Percentiles rank a stretch among this genome's conserved stretches.
These are phyloP conservation scores for Nerophis ophidion DNA, from an alignment of 2,113 vertebrate genomes.

Conservation along the genomic window DNA sequence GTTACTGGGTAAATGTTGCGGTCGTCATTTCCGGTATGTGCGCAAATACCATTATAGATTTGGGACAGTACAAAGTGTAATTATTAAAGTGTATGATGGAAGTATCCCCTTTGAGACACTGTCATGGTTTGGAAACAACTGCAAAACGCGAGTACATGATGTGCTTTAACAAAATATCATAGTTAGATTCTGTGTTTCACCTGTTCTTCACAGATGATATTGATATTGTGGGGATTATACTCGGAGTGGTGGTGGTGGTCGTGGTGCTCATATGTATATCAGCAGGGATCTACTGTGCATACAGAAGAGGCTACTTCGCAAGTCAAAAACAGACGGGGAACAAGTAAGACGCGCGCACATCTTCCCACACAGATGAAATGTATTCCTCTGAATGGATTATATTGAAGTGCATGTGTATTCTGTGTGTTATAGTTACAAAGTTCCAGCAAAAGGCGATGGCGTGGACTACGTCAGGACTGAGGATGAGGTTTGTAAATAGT, in stretches of 20 bases:
- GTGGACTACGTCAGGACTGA: conserved; percentile 93
- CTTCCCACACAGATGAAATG: not conserved
- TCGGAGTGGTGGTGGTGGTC: conserved; percentile 87
- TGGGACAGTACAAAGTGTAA: no score
- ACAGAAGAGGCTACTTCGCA: conserved; percentile 89
- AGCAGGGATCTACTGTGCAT: conserved; percentile 88
- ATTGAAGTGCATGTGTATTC: not conserved
- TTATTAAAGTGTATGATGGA: no score
- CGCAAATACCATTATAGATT: no score
- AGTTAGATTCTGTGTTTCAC: not conserved
- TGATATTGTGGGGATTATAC: conserved; percentile 81
- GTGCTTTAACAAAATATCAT: not conserved
- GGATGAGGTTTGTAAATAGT: conserved; percentile 80
- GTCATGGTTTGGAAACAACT: no score
- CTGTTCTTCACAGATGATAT: conserved; percentile 80
- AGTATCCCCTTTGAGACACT: no score
- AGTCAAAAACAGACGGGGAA: conserved; percentile 79
- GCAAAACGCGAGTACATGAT: not conserved
- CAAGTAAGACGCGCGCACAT: conserved; percentile 70
- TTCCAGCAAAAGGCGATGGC: conserved; percentile 83
- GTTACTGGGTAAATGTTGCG: no score
- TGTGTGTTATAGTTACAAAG: conserved; percentile 82
- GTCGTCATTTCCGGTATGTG: no score
- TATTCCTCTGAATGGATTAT: not conserved
- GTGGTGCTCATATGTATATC: conserved; percentile 83